Base-by-base conservation (phyloP, 2,888 invertebrate species). In the Cataglyphis cursor region DNA sequence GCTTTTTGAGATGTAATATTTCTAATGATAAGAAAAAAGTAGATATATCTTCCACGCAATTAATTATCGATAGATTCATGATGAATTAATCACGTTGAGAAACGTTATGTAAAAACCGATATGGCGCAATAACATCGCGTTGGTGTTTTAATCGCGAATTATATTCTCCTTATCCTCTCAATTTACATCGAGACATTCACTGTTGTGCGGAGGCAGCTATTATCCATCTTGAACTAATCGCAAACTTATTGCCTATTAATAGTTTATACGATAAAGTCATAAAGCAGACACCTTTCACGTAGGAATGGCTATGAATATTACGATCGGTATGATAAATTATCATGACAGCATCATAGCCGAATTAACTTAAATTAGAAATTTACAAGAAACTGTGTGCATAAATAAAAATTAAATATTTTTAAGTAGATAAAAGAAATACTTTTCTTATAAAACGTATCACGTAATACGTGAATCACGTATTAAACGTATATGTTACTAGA, bases 231-330 rank as follows among this genome's bases (percentile, higher is more conserved):
- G 76, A 88, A 85, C 88, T 88, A 91, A 91, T 91, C 86, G 85
- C 73, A 78, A 88, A 88, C 89, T 88, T 88, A 90, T 88, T 89
- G 84, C 89, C 86, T 80, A 88, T 89, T 88, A 90, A 91, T 90
- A 73, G 83, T 88, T 90, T 85, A 87, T 85, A 82, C 85, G 85
- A 89, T 87, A 83, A 87, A 89, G 85, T 57, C 72, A 81, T 88
- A 90, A 90, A 90, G 59, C 48, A 85, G 61, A 31, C 28, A 41
- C 18, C 15, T 57, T 57, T 35, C 24, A 12, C 66, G 12, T 48
- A 41, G 66, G 38, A 68, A 59, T 21, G 31, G 31, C 68, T 68
- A 48, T 5, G 18, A 68, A 66, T 74, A 64, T 57, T 21, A 35
- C 44, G 44, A 59, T 75, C 18, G 28, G 5, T 24, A 51, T 62